Evolutionary conservation across 1,140 invertebrate species (phyloP), one percentile per base, ranked within the genome.

Genomic region (Lysiphlebus fabarum): DNA sequence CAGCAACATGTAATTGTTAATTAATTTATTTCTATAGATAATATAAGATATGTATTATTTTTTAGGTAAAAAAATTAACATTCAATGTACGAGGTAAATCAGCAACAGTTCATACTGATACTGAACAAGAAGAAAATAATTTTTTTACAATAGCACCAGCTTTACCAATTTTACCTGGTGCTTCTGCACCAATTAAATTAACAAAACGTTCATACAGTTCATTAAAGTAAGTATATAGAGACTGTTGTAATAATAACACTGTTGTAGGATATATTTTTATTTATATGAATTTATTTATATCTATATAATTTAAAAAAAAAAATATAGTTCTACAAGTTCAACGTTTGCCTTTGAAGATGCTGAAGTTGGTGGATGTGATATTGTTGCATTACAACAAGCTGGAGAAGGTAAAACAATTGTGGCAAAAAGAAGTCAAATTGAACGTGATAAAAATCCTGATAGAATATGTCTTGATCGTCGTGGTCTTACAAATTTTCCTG

Each of bases 391-490:
- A 62, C 73, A 79, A 67, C 73, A 75, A 62, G 75, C 77, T 61
- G 79, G 81, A 66, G 82, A 83, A 53, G 78, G 83, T 65, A 82
- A 81, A 65, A 81, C 81, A 70, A 76, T 87, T 55, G 83, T 88
- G 70, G 84, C 89, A 51, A 83, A 81, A 61, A 78, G 89, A 61
- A 82, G 83, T 60, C 75, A 81, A 67, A 80, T 85, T 65, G 89
- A 90, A 68, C 86, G 85, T 66, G 87, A 90, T 69, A 85, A 85
- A 71, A 80, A 88, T 74, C 88, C 89, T 9, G 89, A 92, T 72
- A 81, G 88, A 64, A 89, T 92, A 65, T 88, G 85, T 69, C 82
- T 91, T 9, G 89, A 92, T 72, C 84, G 88, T 67, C 77, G 88
- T 40, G 90, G 89, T 10, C 75, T 93, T 14, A 89, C 86, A 7